phyloP scores from a whole-genome alignment of 1,140 invertebrate genomes.

The Melanaphis sacchari region DNA sequence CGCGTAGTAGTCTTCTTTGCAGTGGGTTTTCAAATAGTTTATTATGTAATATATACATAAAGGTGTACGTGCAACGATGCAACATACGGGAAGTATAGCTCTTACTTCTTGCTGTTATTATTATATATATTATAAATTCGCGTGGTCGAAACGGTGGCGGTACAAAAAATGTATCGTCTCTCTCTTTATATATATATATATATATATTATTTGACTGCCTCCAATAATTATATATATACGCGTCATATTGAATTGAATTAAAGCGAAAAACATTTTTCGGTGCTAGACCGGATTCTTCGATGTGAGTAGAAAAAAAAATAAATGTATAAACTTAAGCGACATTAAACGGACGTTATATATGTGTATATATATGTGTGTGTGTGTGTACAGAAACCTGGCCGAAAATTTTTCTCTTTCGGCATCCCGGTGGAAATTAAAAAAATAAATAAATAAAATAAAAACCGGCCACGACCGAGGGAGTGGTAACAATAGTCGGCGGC shows the following conservation, averaged over 20 bases:
- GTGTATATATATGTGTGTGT: background rate
- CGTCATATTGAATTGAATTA: constrained; percentile 1
- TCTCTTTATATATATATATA: background rate
- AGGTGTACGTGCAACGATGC: background rate
- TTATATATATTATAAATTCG: background rate
- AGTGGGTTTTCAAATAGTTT: background rate
- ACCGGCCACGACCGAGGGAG: constrained; percentile 24
- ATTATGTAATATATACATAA: background rate
- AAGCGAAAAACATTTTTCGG: constrained; percentile 26
- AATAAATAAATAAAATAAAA: constrained; percentile 17
- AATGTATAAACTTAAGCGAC: constrained; percentile 37
- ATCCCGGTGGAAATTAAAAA: constrained; percentile 33
- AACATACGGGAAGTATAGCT: background rate
- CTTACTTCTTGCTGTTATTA: background rate
- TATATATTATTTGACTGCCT: background rate
- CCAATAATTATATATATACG: constrained; percentile 32
- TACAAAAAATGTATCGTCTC: background rate
- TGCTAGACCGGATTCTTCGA: constrained; percentile 33
- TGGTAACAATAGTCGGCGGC: constrained; percentile 42
- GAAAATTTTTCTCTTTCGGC: constrained; percentile 39
- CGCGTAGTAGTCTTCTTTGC: background rate
- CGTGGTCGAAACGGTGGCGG: background rate
- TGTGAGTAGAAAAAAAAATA: background rate
- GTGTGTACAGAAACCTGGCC: background rate
- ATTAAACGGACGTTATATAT: constrained; percentile 6